A percentile compares a stretch with the other conserved stretches of the same genome.
These are phyloP conservation scores for Syngnathoides biaculeatus DNA, from an alignment of 2,113 vertebrate genomes.

Conservation along the genomic window DNA sequence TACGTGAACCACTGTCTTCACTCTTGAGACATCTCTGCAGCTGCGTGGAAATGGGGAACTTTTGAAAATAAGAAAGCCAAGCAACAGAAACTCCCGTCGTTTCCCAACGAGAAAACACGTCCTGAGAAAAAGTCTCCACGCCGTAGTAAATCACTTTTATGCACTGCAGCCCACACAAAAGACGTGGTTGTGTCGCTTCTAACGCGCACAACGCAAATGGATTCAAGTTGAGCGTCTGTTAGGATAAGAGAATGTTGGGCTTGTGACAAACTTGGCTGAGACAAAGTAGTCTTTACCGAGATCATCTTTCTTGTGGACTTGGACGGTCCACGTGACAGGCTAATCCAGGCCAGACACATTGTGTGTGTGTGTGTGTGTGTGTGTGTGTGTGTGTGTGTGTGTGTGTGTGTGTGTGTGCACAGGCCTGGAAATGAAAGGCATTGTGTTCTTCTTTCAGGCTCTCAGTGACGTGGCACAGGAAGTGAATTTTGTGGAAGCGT, in stretches of 20 bases:
- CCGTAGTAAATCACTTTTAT: background rate
- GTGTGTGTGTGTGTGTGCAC: background rate
- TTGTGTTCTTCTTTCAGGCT: constrained; percentile 30
- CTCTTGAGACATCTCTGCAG: background rate
- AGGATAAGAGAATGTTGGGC: constrained; percentile 25
- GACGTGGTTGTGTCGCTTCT: background rate
- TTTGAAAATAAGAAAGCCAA: background rate
- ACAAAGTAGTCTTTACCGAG: constrained; percentile 43
- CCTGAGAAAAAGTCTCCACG: background rate
- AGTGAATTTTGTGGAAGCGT: constrained; percentile 2
- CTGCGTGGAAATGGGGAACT: background rate
- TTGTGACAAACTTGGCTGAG: constrained; percentile 19
- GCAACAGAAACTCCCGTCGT: background rate
- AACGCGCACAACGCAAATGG: background rate
- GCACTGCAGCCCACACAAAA: background rate
- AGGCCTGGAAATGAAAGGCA: background rate
- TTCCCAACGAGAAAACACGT: background rate
- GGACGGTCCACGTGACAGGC: constrained; percentile 29
- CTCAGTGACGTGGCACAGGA: background rate
- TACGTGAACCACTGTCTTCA: no score
- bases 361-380: background rate
- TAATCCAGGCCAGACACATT: constrained; percentile 23
- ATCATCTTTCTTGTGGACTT: constrained; percentile 26
- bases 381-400: background rate
- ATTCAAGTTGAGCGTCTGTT: constrained; percentile 19